phyloP scores from a whole-genome alignment of 2,797 vertebrate species.

The Sitta carolinensis region DNA sequence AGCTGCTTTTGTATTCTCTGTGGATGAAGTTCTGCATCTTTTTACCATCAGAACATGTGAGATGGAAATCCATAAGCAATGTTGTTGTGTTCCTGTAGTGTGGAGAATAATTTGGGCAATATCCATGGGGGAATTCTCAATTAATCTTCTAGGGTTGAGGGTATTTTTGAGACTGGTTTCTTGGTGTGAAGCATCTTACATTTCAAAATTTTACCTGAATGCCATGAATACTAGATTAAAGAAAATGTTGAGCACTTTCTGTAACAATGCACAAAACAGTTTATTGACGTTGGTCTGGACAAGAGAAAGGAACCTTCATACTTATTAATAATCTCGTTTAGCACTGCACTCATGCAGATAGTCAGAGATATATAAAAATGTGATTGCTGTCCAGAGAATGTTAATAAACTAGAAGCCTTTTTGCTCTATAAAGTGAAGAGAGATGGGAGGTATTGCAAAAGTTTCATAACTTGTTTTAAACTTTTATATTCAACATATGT shows the following conservation, averaged over 20 bases:
- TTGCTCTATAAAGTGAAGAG: background rate
- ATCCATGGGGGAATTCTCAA: background rate
- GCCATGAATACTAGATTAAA: background rate
- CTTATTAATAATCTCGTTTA: slow-evolving; percentile 21
- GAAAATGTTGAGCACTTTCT: background rate
- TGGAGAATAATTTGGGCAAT: background rate
- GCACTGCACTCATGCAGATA: slow-evolving; percentile 13
- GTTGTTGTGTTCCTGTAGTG: background rate
- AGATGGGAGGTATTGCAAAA: background rate
- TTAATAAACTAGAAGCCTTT: background rate
- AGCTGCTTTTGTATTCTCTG: slow-evolving; percentile 8
- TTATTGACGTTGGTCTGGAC: slow-evolving; percentile 9
- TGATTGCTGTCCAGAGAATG: background rate
- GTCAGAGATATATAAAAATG: background rate
- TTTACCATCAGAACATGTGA: background rate
- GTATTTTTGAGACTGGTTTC: background rate
- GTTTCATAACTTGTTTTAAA: slow-evolving; percentile 29
- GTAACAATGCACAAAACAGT: background rate
- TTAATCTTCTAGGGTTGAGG: background rate
- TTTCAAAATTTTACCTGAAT: background rate
- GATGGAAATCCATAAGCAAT: background rate
- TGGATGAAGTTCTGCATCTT: background rate
- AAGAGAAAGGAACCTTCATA: background rate
- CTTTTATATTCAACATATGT: slow-evolving; percentile 10
- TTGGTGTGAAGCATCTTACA: background rate